These are phyloP conservation scores for Stomatorhinus walkeri DNA, from an alignment of 2,797 vertebrate genomes.

Conservation along the genomic window DNA sequence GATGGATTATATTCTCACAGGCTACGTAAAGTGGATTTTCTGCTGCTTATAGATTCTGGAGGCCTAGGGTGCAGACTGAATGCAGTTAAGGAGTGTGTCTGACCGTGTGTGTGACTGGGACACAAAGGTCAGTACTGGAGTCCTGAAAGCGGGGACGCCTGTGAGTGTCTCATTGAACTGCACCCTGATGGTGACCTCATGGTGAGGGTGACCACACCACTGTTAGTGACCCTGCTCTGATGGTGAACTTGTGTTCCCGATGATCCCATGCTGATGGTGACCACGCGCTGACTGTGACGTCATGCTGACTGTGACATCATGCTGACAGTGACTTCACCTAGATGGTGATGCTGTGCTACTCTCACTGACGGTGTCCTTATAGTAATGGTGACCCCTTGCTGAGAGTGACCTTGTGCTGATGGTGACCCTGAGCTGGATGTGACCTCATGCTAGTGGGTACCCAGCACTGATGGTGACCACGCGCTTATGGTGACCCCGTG, in stretches of 20 bases:
- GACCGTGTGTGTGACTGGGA: not conserved
- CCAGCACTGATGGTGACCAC: not conserved
- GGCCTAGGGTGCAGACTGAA: not conserved
- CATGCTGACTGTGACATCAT: not conserved
- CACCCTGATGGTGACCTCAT: not conserved
- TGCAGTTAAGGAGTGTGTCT: not conserved
- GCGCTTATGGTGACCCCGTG: not conserved
- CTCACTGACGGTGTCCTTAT: too few species aligned
- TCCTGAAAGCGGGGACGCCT: not conserved
- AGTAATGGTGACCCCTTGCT: not conserved
- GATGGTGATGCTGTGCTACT: not conserved
- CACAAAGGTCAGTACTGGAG: not conserved
- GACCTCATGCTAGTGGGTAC: not conserved
- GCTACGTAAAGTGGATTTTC: constrained; percentile 36
- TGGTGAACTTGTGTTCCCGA: not conserved
- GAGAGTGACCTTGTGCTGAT: not conserved
- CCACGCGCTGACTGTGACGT: not conserved
- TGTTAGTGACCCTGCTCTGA: not conserved
- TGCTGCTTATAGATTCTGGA: not conserved
- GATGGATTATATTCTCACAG: constrained; percentile 25
- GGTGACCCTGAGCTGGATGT: not conserved
- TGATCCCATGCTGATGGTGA: not conserved
- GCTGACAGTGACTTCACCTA: not conserved
- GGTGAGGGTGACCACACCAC: not conserved
- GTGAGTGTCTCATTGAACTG: not conserved